Conservation (phyloP, 2,888 invertebrate genomes). For the Ypsolopha scabrella region DNA sequence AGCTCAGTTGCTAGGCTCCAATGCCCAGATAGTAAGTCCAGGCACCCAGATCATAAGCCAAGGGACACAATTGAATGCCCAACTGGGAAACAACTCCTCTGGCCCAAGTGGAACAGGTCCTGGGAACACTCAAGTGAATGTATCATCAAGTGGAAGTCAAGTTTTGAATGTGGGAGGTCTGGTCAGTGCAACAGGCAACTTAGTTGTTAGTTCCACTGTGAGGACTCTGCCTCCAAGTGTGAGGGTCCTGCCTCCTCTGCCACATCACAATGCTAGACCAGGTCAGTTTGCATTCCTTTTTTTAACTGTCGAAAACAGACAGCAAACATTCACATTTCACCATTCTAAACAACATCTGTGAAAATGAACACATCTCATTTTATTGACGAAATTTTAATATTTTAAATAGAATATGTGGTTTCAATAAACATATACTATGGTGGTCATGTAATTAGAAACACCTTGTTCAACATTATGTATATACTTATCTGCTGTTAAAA, state of each 20-base stretch:
- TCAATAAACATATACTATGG: no score
- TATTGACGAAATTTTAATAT: no score
- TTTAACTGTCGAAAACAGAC: no score
- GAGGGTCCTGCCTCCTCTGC: constrained; percentile 50
- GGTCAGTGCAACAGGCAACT: constrained; percentile 38
- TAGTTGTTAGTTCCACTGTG: constrained; percentile 53
- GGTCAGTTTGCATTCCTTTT: constrained; percentile 22
- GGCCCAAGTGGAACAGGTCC: constrained; percentile 13
- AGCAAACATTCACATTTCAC: background rate
- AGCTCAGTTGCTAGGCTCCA: constrained; percentile 44
- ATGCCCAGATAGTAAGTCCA: constrained; percentile 46
- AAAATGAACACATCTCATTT: no score
- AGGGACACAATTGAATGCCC: constrained; percentile 51
- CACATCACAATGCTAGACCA: constrained; percentile 51
- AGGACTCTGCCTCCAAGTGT: constrained; percentile 53
- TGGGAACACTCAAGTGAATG: constrained; percentile 32
- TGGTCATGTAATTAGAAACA: no score
- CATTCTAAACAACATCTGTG: background rate
- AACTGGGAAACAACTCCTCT: constrained; percentile 28
- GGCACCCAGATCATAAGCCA: constrained; percentile 62
- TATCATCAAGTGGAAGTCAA: constrained; percentile 29
- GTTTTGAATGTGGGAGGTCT: constrained; percentile 51
- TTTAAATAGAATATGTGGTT: no score
- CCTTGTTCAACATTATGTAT: no score
- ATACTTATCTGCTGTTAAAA: no score